These are phyloP conservation scores for Pegoplata infirma DNA, from an alignment of 2,888 invertebrate genomes.

Conservation along the genomic window DNA sequence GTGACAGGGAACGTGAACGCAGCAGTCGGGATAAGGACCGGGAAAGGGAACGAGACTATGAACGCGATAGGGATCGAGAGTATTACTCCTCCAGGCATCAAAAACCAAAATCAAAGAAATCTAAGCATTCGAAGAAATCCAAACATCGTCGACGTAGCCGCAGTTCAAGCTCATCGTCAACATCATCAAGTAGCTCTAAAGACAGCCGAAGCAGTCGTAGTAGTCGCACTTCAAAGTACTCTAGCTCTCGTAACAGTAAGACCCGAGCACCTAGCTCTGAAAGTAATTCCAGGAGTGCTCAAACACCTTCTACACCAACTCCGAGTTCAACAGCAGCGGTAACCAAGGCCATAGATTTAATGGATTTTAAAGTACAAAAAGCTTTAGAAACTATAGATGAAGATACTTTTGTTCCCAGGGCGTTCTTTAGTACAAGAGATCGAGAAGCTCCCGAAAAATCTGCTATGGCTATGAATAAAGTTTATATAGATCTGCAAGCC, in stretches of 20 bases:
- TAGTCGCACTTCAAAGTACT: constrained; percentile 66
- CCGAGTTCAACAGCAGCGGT: constrained; percentile 19
- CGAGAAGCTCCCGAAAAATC: constrained; percentile 80
- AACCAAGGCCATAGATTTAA: constrained; percentile 68
- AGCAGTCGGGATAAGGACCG: constrained; percentile 61
- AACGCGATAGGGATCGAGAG: constrained; percentile 33
- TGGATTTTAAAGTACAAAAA: constrained; percentile 73
- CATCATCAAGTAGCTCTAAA: constrained; percentile 65
- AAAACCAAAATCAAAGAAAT: constrained; percentile 71
- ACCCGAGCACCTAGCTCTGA: constrained; percentile 69
- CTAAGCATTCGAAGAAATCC: constrained; percentile 72
- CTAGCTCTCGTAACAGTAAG: constrained; percentile 67
- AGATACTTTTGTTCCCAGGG: constrained; percentile 83
- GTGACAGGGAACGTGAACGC: constrained; percentile 38
- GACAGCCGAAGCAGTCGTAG: constrained; percentile 64
- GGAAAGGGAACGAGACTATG: constrained; percentile 65
- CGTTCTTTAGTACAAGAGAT: constrained; percentile 80
- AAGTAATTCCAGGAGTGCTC: constrained; percentile 64
- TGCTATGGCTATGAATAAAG: constrained; percentile 76
- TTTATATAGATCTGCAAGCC: constrained; percentile 85
- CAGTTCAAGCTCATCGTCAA: constrained; percentile 70
- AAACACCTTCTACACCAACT: constrained; percentile 31
- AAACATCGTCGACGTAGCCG: constrained; percentile 71
- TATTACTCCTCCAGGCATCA: constrained; percentile 67
- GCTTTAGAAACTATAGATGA: constrained; percentile 85